Base-by-base conservation (phyloP, 2,888 invertebrate genomes). In the Rhagonycha lutea region DNA sequence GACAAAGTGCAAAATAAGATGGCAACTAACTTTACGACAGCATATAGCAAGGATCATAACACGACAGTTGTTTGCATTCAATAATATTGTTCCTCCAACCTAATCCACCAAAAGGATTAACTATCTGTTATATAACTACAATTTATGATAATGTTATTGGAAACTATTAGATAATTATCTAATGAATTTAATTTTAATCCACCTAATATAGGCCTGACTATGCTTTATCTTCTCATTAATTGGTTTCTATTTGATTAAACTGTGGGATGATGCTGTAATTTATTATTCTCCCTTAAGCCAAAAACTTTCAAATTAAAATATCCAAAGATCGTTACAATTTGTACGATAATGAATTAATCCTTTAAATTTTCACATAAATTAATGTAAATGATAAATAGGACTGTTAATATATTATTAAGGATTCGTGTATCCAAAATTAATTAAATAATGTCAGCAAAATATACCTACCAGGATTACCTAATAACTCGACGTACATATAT, bases 1-100 rank as follows among this genome's bases (percentile, higher is more conserved):
- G 76, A 76, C 74, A 79, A 78, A 79, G 77, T 71, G 73, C 70
- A 75, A 67, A 74, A 68, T 75, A 75, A 71, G 75, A 75, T 71
- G 74, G 63, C 65, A 72, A 28, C 72, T 68, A 72, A 72, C 71
- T 75, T 75, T 76, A 65, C 63, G 63, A 65, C 69, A 72, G 68
- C 63, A 14, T 72, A 75, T 73, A 29, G 75, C 60, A 60, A 63
- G 70, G 70, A 72, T 71, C 63, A 72, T 61, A 63, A 70, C 47
- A 61, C 47, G 70, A 61, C 72, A 72, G 75, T 70, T 69, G 71
- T 72, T 75, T 75, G 75, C 75, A 76, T 69, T 69, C 65, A 73
- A 72, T 76, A 65, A 65, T 65, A 65, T 65, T 65, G 63, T 65
- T 69, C 60, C 32, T 12, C 60, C 69, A 69, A 11, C 69, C 60